Base-by-base conservation (phyloP, 2,888 invertebrate species). In the Pterostichus niger region DNA sequence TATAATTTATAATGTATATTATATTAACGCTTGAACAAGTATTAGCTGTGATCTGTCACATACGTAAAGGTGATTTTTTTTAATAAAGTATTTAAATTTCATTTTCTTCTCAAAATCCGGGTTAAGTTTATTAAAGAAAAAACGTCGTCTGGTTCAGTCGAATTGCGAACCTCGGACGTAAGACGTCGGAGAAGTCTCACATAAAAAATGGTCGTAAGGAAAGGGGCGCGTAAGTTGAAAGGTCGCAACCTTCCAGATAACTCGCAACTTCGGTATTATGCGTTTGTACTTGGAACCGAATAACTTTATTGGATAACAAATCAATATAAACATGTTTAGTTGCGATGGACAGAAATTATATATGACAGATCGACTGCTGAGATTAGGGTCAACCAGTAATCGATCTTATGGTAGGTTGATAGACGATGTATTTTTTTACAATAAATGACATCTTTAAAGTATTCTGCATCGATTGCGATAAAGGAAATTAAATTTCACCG, bases 91-190 rank as follows among this genome's bases (percentile, higher is more conserved):
- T 64, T 64, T 64, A 64, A 64, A 64, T 64, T 64, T 64, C 64
- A 64, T 35, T 64, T 64, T 64, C 33, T 64, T 64, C 64, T 3
- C 64, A 13, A 17, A 44, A 71, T 40, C 44, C 68, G 15, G 68
- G 40, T 71, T 71, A 71, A 44, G 44, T 71, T 71, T 71, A 71
- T 71, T 44, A 44, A 44, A 71, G 68, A 71, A 71, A 24, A 71
- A 71, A 71, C 68, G 40, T 44, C 68, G 44, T 71, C 68, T 44
- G 35, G 17, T 11, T 17, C 24, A 59, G 59, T 59, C 59, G 31
- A 64, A 64, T 9, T 56, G 15, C 40, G 40, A 64, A 15, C 11
- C 17, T 35, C 64, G 64, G 33, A 64, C 64, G 33, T 11, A 49
- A 33, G 64, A 44, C 44, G 68, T 71, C 44, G 68, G 44, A 71